Percentiles rank a stretch among this genome's conserved stretches.
Evolutionary conservation across 2,888 invertebrate species (phyloP).

Genomic region (Rhagonycha lutea): DNA sequence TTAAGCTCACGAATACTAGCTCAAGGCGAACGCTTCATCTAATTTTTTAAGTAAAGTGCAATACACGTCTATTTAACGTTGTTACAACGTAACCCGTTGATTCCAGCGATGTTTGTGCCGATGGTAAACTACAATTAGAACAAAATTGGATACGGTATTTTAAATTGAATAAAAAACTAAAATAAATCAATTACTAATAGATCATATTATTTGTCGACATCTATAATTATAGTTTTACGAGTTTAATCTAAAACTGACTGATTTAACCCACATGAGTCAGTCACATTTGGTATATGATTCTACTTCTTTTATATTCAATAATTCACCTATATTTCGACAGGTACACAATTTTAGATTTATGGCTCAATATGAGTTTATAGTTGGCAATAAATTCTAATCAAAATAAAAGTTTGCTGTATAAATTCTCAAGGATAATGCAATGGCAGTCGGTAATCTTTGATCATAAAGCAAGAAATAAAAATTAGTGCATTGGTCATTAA

Average conservation of each 20-base stretch:
- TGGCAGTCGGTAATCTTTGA: background rate
- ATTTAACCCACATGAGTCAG: background rate
- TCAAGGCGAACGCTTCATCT: background rate
- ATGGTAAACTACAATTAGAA: background rate
- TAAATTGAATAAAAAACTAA: background rate
- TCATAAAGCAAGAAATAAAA: background rate
- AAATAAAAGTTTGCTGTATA: background rate
- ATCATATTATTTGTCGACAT: background rate
- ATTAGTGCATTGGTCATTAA: background rate
- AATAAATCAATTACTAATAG: background rate
- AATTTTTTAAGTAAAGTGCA: background rate
- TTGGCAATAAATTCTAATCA: background rate
- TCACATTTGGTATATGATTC: background rate
- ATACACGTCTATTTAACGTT: no score
- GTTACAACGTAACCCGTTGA: no score
- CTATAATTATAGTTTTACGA: background rate
- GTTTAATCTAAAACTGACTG: background rate
- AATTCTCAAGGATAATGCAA: background rate
- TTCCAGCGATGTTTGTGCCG: no score
- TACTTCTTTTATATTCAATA: background rate
- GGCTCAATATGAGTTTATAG: background rate
- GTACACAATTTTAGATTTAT: background rate
- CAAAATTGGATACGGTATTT: background rate
- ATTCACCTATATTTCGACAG: slow-evolving; percentile 1
- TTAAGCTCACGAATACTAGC: background rate